phyloP scores from a whole-genome alignment of 1,140 invertebrate species.

The Meloidogyne hapla region DNA sequence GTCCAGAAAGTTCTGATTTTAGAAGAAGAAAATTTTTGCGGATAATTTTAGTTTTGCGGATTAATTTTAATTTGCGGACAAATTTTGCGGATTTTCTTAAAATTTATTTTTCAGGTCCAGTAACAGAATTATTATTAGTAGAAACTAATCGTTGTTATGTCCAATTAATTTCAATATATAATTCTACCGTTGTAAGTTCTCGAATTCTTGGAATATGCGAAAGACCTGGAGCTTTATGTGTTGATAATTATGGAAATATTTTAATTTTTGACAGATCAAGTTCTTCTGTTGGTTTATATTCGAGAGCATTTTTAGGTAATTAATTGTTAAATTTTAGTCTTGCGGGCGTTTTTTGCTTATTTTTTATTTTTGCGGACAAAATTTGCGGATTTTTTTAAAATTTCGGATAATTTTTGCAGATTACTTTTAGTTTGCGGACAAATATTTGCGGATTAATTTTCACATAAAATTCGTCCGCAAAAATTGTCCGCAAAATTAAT shows the following conservation, averaged over 20 bases:
- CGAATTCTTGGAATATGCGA: slow-evolving; percentile 48
- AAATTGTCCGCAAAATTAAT: not conserved
- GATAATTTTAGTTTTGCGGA: no score
- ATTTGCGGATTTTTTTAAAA: no score
- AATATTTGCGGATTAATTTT: no score
- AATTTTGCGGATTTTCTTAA: no score
- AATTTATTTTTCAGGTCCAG: slow-evolving; percentile 31
- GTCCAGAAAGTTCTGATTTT: no score
- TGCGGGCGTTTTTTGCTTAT: no score
- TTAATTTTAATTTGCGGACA: no score
- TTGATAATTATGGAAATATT: slow-evolving; percentile 45
- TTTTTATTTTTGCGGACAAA: not conserved
- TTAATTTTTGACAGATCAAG: slow-evolving; percentile 51
- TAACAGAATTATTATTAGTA: slow-evolving; percentile 37
- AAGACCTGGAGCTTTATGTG: slow-evolving; percentile 38
- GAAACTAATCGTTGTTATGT: slow-evolving; percentile 39
- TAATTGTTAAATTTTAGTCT: no score
- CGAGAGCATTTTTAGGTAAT: slow-evolving; percentile 27
- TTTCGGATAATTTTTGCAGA: no score
- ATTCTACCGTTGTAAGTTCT: slow-evolving; percentile 31
- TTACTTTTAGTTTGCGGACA: no score
- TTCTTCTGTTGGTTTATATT: slow-evolving; percentile 34
- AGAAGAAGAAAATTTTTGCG: no score
- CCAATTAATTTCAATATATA: slow-evolving; percentile 33
- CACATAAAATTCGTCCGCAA: no score